Base-by-base conservation (phyloP, 2,888 invertebrate species). In the Macrosoma leucophasiata region DNA sequence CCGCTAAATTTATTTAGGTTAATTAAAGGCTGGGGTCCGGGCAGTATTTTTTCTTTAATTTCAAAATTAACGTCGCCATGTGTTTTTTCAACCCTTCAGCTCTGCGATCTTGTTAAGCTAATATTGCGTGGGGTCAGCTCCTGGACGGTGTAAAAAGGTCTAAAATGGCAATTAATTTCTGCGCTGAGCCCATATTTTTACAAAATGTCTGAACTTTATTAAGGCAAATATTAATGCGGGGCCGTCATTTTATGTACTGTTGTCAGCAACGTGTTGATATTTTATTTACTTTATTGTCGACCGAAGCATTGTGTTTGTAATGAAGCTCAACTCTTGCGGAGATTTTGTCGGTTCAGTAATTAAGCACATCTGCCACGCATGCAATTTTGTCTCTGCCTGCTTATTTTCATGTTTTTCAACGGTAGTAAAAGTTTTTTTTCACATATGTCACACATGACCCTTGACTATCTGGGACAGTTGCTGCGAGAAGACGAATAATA, bases 341-440 rank as follows among this genome's bases (percentile, higher is more conserved):
- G 72, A 72, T 78, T 70, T 67, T 67, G 72, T 66, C 59, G 74
- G 77, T 67, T 73, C 72, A 71, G 75, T 76, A 75, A 79, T 84
- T 78, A 78, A 77, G 71, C 71, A 74, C 82, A 81, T 78, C 75
- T 78, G 81, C 58, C 69, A 66, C 75, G 63, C 63, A 62, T 69
- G 65, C 64, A 62, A 70, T 71, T 65, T 61, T 64, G 60, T 70
- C 62, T 62, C 59, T 46, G 52, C 38, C 46, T 50, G 50, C 48
- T 55, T 57, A 53, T 62, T 67, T 64, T 60, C 59, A 63, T 65
- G 62, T 64, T 67, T 68, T 63, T 61, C 51, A 55, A 37, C 39
- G 46, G 41, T 31, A 33, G 58, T 53, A 51, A 59, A 65, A 50
- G 55, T 60, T 50, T 49, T 51, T 54, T 49, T 50, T 54, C 64